A percentile compares a stretch with the other conserved stretches of the same genome.
phyloP scores from a whole-genome alignment of 1,140 invertebrate species.

The Antheraea mylitta region DNA sequence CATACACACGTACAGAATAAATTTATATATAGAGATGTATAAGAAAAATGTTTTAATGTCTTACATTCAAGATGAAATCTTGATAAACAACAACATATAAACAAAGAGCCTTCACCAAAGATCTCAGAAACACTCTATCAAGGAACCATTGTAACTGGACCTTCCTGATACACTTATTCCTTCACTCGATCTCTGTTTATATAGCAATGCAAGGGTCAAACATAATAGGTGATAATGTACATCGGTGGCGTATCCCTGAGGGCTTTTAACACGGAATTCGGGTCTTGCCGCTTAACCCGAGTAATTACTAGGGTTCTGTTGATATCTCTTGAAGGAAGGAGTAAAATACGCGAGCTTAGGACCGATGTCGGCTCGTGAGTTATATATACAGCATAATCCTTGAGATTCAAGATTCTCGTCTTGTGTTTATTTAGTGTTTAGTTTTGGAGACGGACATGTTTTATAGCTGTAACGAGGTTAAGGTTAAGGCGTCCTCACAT shows the following conservation, averaged over 20 bases:
- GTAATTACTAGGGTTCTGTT: constrained; percentile 66
- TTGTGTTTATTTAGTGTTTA: constrained; percentile 5
- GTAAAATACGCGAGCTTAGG: constrained; percentile 43
- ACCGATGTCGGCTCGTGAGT: constrained; percentile 29
- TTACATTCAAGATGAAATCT: too few species aligned
- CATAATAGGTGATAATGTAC: constrained; percentile 61
- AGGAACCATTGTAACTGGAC: constrained; percentile 10
- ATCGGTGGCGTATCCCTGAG: constrained; percentile 48
- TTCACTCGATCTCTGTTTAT: constrained; percentile 14
- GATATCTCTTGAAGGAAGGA: constrained; percentile 37
- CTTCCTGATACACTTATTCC: not conserved
- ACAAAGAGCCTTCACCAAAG: not conserved
- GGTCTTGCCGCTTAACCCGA: constrained; percentile 65
- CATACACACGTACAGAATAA: too few species aligned
- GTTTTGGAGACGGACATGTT: constrained; percentile 1
- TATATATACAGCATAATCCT: constrained; percentile 38
- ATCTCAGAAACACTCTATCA: constrained; percentile 1
- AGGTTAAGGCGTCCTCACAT: not conserved
- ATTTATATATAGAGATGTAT: too few species aligned
- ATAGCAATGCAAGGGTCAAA: constrained; percentile 40
- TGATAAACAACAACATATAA: not conserved
- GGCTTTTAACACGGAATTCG: constrained; percentile 67
- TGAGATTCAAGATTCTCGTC: not conserved
- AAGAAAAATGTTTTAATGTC: too few species aligned
- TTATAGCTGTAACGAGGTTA: not conserved